Base-by-base conservation (phyloP, 2,113 vertebrate species). In the Misgurnus anguillicaudatus region DNA sequence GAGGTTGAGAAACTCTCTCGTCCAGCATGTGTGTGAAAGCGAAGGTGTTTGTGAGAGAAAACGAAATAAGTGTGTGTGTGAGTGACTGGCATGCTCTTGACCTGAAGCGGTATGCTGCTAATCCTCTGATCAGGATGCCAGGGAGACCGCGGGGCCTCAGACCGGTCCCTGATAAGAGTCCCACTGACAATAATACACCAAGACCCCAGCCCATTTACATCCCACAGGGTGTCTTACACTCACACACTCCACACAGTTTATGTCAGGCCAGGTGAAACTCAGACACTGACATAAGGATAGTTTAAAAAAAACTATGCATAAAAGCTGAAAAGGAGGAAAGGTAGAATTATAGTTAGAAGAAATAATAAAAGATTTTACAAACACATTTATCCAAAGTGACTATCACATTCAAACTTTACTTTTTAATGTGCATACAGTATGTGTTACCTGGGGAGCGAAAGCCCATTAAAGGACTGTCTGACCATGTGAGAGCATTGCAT, bases 81-180 rank as follows among this genome's bases (percentile, higher is more conserved):
- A 85, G 88, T 83, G 86, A 86, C 65, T 67, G 10, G 69, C 82
- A 57, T 84, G 83, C 89, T 89, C 90, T 91, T 90, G 91, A 92
- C 90, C 89, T 71, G 79, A 5, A 86, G 75, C 81, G 75, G 71
- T 79, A 9, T 39, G 70, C 61, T 61, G 84, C 75, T 93, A 94
- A 94, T 94, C 93, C 93, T 84, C 89, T 92, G 89, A 93, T 94
- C 90, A 90, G 91, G 86, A 94, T 93, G 90, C 91, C 86, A 87
- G 85, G 85, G 83, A 81, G 84, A 73, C 77, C 16, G 62, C 42
- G 58, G 68, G 74, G 74, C 24, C 64, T 79, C 77, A 82, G 64
- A 62, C 67, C 81, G 82, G 83, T 75, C 77, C 80, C 84, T 87
- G 80, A 91, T 89, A 87, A 89, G 80, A 85, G 80, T 69, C 78